Evolutionary conservation across 2,113 vertebrate species (phyloP).

Genomic region (Todiramphus saurophagus): DNA sequence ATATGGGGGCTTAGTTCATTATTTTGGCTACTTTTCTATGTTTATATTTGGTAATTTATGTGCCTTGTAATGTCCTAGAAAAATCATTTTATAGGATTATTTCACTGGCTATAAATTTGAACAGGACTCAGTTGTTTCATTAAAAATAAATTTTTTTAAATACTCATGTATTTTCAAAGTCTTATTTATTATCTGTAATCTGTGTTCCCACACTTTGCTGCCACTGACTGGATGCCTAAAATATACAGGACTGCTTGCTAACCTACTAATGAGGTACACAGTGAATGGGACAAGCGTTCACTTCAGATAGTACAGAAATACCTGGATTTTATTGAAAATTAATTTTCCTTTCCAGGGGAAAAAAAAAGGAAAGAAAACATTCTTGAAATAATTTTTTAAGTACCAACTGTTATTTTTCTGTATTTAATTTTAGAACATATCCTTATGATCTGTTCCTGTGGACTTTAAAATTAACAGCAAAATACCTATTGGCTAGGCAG

Average conservation of each 20-base stretch:
- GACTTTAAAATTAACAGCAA: neutral
- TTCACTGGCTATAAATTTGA: slow-evolving; percentile 61
- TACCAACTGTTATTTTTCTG: neutral
- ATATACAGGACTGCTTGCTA: neutral
- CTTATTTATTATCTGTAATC: neutral
- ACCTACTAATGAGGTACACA: neutral
- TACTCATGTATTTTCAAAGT: neutral
- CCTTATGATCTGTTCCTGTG: neutral
- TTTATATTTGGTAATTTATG: slow-evolving; percentile 65
- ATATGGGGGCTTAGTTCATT: neutral
- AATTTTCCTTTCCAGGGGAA: neutral
- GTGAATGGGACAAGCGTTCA: neutral
- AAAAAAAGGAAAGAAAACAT: neutral
- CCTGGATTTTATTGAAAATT: neutral
- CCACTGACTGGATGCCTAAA: neutral
- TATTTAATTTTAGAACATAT: neutral
- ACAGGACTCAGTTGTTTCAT: slow-evolving; percentile 38
- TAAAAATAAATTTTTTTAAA: slow-evolving; percentile 51
- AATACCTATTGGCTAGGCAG: neutral
- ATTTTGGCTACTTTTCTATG: slow-evolving; percentile 54
- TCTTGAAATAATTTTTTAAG: neutral
- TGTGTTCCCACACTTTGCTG: neutral
- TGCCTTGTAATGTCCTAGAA: slow-evolving; percentile 55
- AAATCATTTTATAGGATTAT: slow-evolving; percentile 56
- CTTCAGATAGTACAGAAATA: neutral